phyloP scores from a whole-genome alignment of 2,113 vertebrate species.

The Tylochromis polylepis region DNA sequence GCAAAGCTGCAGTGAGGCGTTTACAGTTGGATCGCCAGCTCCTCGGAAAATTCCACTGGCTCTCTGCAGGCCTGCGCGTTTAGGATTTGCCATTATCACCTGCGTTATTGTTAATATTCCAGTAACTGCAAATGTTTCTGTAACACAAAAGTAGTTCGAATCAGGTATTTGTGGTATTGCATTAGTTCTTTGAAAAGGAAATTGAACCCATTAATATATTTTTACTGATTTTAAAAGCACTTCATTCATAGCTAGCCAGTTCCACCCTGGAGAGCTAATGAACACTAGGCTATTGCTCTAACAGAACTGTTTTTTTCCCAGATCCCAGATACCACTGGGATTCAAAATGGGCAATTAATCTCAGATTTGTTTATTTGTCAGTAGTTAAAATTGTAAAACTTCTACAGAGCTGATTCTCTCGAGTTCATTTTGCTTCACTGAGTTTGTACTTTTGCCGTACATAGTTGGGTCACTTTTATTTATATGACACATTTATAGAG shows the following conservation, averaged over 20 bases:
- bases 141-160: background rate
- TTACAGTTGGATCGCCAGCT: constrained; percentile 4
- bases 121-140: background rate
- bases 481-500: background rate
- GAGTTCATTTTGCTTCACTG: background rate
- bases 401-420: background rate
- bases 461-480: background rate
- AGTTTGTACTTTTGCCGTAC: background rate
- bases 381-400: too few relatives aligned
- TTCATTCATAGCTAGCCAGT: too few relatives aligned
- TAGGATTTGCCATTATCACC: background rate
- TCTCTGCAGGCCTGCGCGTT: background rate
- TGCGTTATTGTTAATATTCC: background rate
- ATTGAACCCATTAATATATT: fast-evolving
- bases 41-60: constrained; percentile 28
- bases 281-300: background rate
- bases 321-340: background rate
- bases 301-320: background rate
- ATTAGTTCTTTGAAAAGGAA: background rate
- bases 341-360: background rate
- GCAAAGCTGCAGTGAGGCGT: background rate
- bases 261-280: too few relatives aligned
- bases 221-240: background rate
- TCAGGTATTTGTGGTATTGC: background rate
- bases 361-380: background rate